Conservation (phyloP, 2,888 invertebrate species). For the Thymelicus acteon region DNA sequence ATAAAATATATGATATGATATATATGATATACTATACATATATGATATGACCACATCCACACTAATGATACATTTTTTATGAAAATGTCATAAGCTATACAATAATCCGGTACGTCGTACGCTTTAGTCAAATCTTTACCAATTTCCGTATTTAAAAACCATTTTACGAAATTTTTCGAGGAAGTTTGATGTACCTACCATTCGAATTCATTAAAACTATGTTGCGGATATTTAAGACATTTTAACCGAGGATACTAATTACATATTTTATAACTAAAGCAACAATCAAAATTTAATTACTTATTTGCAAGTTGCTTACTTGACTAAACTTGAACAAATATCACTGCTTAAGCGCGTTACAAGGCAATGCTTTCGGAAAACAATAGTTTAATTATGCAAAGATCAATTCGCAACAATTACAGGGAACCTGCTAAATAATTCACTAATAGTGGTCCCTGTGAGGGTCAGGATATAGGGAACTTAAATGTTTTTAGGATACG, state of each 20-base stretch:
- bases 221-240: too few species aligned
- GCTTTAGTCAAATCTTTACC: too few species aligned
- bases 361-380: conserved; percentile 23
- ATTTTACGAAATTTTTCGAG: too few species aligned
- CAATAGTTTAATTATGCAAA: conserved; percentile 75
- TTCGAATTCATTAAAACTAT: too few species aligned
- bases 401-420: conserved; percentile 76
- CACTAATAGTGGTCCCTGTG: conserved; percentile 74
- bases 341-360: not conserved
- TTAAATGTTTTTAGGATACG: conserved; percentile 70
- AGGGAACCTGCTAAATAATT: conserved; percentile 78
- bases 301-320: not conserved
- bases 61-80: too few species aligned
- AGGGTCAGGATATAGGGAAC: conserved; percentile 69
- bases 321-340: not conserved
- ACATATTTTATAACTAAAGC: not conserved
- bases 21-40: too few species aligned
- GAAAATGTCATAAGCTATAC: too few species aligned
- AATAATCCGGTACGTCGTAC: too few species aligned
- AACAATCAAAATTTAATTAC: not conserved
- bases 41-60: too few species aligned
- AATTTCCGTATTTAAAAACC: too few species aligned
- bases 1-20: too few species aligned
- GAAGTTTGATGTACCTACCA: too few species aligned
- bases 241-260: not conserved